These are phyloP conservation scores for Sylvietta virens DNA, from an alignment of 2,113 vertebrate genomes.

Conservation along the genomic window DNA sequence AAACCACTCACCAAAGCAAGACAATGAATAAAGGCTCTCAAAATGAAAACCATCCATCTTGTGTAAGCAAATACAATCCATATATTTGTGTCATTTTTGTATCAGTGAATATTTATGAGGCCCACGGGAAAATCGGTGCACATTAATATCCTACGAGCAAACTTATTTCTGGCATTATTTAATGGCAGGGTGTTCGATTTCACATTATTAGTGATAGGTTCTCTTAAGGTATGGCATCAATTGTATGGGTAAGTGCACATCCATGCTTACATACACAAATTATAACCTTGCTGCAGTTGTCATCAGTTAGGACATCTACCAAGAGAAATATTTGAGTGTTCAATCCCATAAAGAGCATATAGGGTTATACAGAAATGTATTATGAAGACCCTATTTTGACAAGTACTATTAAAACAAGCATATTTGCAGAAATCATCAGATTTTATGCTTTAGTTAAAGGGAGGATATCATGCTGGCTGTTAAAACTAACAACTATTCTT, in stretches of 20 bases:
- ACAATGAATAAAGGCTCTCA: background rate
- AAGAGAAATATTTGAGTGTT: background rate
- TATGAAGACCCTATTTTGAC: background rate
- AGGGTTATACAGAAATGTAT: background rate
- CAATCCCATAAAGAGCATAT: background rate
- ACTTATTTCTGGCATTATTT: background rate
- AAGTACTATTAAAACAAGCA: background rate
- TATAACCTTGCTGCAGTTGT: background rate
- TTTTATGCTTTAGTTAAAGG: background rate
- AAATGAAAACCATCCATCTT: background rate
- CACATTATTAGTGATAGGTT: background rate
- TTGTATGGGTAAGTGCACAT: background rate
- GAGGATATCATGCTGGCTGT: background rate
- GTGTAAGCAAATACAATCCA: background rate
- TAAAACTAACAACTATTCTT: background rate
- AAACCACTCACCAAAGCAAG: background rate
- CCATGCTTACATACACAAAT: background rate
- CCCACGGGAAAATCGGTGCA: background rate
- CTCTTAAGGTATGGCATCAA: background rate
- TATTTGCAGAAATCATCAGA: background rate
- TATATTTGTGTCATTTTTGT: background rate
- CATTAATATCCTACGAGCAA: background rate
- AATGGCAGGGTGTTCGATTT: background rate
- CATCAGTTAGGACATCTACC: background rate
- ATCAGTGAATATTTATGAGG: background rate